phyloP scores from a whole-genome alignment of 2,113 vertebrate species.

The Rhipidura dahli region DNA sequence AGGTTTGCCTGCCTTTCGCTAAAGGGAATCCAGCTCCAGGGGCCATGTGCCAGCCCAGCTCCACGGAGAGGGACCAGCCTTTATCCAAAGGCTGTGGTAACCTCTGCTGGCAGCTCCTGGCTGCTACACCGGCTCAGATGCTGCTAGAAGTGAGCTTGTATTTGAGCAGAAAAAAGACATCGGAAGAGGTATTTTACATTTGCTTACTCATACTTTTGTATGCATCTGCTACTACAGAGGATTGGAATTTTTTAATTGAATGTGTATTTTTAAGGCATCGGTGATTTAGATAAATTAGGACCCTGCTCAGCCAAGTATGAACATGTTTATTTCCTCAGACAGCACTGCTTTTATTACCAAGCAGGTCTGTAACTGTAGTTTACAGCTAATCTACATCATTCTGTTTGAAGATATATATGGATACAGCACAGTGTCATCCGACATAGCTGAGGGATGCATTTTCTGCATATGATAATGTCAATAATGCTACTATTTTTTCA shows the following conservation, averaged over 20 bases:
- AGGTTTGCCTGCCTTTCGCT: not conserved
- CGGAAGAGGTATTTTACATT: not conserved
- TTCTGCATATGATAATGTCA: not conserved
- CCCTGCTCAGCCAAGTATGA: not conserved
- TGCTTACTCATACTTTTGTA: not conserved
- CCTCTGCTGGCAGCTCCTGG: constrained; percentile 31
- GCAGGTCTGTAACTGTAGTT: not conserved
- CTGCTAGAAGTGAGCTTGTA: not conserved
- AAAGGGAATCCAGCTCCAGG: not conserved
- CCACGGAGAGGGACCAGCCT: not conserved
- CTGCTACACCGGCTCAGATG: not conserved
- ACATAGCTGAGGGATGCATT: not conserved
- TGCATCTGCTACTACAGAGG: not conserved
- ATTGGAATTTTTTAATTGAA: not conserved
- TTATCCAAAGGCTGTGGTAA: not conserved
- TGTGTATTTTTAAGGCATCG: not conserved
- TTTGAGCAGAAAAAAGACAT: not conserved
- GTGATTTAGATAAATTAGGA: not conserved
- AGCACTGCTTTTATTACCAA: not conserved
- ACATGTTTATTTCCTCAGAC: not conserved
- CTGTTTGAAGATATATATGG: not conserved
- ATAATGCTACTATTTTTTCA: not conserved
- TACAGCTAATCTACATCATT: not conserved
- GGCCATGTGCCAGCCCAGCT: not conserved
- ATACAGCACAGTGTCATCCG: not conserved